Evolutionary conservation across 2,888 invertebrate genomes (phyloP).

Genomic region (Trissolcus japonicus): DNA sequence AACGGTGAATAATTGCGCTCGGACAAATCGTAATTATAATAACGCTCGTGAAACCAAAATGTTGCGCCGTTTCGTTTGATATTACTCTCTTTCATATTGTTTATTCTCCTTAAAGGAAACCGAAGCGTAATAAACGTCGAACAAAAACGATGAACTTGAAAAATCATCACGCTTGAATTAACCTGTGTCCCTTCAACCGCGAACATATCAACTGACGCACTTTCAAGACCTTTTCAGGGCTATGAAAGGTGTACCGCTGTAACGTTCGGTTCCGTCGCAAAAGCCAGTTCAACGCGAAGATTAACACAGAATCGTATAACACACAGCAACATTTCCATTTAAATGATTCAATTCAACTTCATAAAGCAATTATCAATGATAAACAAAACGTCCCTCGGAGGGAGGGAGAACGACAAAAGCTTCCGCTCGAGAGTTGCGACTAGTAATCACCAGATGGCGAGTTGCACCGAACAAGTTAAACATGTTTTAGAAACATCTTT

Average conservation of each 20-base stretch:
- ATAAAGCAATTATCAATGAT: too few species aligned
- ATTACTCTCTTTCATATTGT: background rate
- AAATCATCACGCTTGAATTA: constrained; percentile 38
- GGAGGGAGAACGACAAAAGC: background rate
- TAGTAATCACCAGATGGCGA: constrained; percentile 5
- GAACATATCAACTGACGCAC: constrained; percentile 17
- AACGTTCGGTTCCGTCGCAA: constrained; percentile 12
- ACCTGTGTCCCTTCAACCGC: constrained; percentile 12
- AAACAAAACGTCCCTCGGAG: too few species aligned
- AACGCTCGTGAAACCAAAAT: too few species aligned
- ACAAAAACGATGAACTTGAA: constrained; percentile 23
- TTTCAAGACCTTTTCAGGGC: constrained; percentile 13
- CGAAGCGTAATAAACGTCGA: constrained; percentile 15
- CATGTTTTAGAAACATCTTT: constrained; percentile 8
- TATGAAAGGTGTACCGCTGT: constrained; percentile 17
- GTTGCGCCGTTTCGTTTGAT: constrained; percentile 1
- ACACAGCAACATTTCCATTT: too few species aligned
- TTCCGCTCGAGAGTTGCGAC: background rate
- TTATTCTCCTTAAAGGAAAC: constrained; percentile 13
- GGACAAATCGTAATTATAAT: background rate
- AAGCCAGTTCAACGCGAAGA: background rate
- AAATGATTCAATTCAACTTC: too few species aligned
- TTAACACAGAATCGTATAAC: too few species aligned
- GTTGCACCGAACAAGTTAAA: constrained; percentile 23
- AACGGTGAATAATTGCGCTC: background rate